A percentile compares a stretch with the other conserved stretches of the same genome.
These are phyloP conservation scores for Polypterus bichir DNA, from an alignment of 2,113 vertebrate species.

Conservation along the genomic window DNA sequence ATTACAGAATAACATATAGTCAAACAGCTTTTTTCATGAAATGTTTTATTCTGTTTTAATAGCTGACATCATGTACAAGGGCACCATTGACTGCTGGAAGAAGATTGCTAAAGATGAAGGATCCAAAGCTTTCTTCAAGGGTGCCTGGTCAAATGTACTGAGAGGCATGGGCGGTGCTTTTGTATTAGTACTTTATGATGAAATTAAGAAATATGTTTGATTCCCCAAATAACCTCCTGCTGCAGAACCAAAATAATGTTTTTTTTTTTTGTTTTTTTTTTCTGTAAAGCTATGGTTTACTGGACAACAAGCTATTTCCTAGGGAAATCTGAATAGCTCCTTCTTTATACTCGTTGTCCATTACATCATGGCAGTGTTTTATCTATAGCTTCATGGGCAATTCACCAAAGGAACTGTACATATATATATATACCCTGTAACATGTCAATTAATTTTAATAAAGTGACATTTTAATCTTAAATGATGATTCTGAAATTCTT, in stretches of 20 bases:
- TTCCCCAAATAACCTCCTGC: conserved; percentile 16
- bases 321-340: conserved; percentile 38
- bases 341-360: conserved; percentile 23
- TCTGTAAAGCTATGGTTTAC: conserved; percentile 54
- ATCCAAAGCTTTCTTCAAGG: conserved; percentile 87
- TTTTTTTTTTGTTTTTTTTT: conserved; percentile 33
- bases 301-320: conserved; percentile 52
- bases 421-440: too few species aligned
- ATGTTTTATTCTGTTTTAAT: conserved; percentile 35
- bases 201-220: conserved; percentile 90
- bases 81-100: conserved; percentile 94
- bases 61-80: conserved; percentile 97
- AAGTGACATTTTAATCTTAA: too few species aligned
- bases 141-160: conserved; percentile 95
- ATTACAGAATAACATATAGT: not conserved
- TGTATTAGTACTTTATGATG: conserved; percentile 93
- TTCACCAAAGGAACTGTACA: too few species aligned
- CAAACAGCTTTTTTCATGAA: not conserved
- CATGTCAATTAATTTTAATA: too few species aligned
- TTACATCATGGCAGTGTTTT: conserved; percentile 27
- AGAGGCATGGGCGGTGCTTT: conserved; percentile 97
- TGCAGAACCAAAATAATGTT: conserved; percentile 32
- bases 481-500: too few species aligned
- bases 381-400: too few species aligned
- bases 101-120: conserved; percentile 94